Base-by-base conservation (phyloP, 2,113 vertebrate genomes). In the Amblyornis subalaris region DNA sequence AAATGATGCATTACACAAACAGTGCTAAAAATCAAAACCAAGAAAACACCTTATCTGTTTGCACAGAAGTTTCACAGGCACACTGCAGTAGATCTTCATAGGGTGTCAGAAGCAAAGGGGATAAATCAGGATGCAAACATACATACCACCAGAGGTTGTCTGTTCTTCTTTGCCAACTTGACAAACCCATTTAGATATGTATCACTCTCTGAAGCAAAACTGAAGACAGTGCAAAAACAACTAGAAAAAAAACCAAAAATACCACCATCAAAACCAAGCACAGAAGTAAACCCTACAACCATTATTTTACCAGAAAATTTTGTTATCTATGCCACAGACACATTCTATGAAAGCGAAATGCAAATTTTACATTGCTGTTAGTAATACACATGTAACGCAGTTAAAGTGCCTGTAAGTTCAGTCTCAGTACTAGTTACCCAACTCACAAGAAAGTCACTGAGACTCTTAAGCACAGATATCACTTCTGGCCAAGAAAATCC, bases 141-240 rank as follows among this genome's bases (percentile, higher is more conserved):
- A 93, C 70, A 6, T 90, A 92, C 66, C 88, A 70, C 53, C 88
- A 81, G 65, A 87, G 70, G 70, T 0, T 81, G 42, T 40, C 33
- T n/a, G 51, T 10, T 89, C 80, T 74, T 85, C 80, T 53, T n/a
- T 42, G 88, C 73, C 88, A 77, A 8, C 69, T 42, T 74, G 88
- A 89, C 35, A 89, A 76, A 74, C 69, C 61, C 81, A 91, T 95
- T 89, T 77, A 91, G 45, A 26, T 28, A 53, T 0, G 35, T 3
- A 85, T 60, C 0, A 2, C 48, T 21, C 69, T 72, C 71, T 72
- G 87, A 88, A 88, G 83, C 19, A 47, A 55, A 92, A 93, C 9
- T n/a, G 74, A 81, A 92, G 89, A 62, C 35, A 54, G 35, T 14
- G 61, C 42, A 88, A 81, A 38, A 82, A 83, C 47, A 65, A 73